phyloP scores from a whole-genome alignment of 2,888 invertebrate genomes.

The Lepidochrysops patricia region DNA sequence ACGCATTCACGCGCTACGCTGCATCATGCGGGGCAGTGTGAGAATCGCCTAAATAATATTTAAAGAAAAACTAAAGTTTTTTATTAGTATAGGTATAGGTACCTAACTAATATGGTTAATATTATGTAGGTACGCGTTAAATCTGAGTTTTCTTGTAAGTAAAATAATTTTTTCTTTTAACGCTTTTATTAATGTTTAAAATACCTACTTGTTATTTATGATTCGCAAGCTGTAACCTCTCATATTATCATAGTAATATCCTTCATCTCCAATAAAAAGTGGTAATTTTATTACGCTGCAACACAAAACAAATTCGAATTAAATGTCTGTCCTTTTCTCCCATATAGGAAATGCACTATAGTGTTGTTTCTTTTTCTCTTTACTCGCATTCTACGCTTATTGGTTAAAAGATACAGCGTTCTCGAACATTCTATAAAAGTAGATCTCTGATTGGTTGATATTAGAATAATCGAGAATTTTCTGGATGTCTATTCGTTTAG shows the following conservation, averaged over 20 bases:
- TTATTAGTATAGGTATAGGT: too few species aligned
- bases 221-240: too few species aligned
- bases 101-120: too few species aligned
- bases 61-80: too few species aligned
- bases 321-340: slow-evolving; percentile 17
- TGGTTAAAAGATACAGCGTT: slow-evolving; percentile 31
- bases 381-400: slow-evolving; percentile 25
- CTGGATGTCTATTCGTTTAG: neutral
- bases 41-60: too few species aligned
- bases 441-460: neutral
- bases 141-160: too few species aligned
- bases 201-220: too few species aligned
- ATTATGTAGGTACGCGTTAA: too few species aligned
- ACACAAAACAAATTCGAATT: neutral
- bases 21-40: too few species aligned
- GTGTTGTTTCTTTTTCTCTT: slow-evolving; percentile 13
- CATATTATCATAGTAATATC: neutral
- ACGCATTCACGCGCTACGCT: too few species aligned
- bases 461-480: neutral
- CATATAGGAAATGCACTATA: slow-evolving; percentile 8
- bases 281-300: neutral
- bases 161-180: too few species aligned
- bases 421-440: slow-evolving; percentile 18
- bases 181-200: too few species aligned
- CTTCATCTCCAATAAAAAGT: neutral